phyloP scores from a whole-genome alignment of 2,113 vertebrate genomes.

The Odobenus rosmarus region DNA sequence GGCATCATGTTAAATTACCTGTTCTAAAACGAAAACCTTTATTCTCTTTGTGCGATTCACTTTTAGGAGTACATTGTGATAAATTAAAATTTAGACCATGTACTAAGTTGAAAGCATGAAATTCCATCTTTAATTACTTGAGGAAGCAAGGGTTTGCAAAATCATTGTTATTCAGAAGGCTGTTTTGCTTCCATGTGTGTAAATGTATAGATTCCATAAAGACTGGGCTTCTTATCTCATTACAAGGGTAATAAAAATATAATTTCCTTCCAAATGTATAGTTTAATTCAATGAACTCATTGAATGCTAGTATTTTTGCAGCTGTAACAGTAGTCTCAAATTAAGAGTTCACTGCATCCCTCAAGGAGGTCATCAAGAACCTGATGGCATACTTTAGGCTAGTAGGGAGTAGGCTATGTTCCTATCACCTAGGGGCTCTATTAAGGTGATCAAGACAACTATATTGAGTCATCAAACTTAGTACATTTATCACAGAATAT shows the following conservation, averaged over 20 bases:
- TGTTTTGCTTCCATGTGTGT: slow-evolving; percentile 18
- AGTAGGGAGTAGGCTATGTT: background rate
- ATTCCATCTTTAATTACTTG: slow-evolving; percentile 56
- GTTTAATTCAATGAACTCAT: background rate
- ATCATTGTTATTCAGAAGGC: background rate
- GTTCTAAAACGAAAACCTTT: slow-evolving; percentile 10
- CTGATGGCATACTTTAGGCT: background rate
- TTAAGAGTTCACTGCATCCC: background rate
- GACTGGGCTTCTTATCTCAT: background rate
- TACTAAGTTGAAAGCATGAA: slow-evolving; percentile 58
- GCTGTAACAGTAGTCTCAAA: background rate
- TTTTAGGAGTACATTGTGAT: slow-evolving; percentile 1
- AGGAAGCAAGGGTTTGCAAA: slow-evolving; percentile 36
- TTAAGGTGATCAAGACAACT: background rate
- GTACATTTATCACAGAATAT: slow-evolving; percentile 28
- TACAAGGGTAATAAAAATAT: slow-evolving; percentile 18
- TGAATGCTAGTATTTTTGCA: background rate
- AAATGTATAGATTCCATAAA: slow-evolving; percentile 20
- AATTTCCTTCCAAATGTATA: background rate
- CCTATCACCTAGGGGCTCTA: background rate
- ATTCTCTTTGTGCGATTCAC: background rate
- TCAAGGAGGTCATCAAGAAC: slow-evolving; percentile 27
- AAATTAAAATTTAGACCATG: slow-evolving; percentile 51
- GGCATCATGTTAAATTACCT: slow-evolving; percentile 49
- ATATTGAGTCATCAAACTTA: slow-evolving; percentile 32